phyloP scores from a whole-genome alignment of 2,888 invertebrate genomes.

The Carterocephalus palaemon region DNA sequence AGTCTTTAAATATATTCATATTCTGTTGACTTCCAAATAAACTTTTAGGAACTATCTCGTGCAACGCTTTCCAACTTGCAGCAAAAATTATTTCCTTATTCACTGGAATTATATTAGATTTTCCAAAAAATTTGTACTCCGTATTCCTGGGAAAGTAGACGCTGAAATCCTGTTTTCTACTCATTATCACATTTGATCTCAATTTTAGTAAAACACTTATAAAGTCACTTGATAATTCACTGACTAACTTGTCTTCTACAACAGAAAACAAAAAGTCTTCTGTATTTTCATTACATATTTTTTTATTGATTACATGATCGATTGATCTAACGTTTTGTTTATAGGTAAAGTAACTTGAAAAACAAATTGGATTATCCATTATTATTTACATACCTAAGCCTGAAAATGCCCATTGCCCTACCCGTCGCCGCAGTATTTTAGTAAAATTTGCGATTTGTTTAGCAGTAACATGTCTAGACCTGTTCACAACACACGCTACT shows the following conservation, averaged over 20 bases:
- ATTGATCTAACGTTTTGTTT: constrained; percentile 66
- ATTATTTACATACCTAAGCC: too few relatives aligned
- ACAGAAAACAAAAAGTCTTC: constrained; percentile 34
- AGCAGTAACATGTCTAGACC: too few relatives aligned
- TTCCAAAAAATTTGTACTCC: constrained; percentile 11
- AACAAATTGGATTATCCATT: constrained; percentile 51
- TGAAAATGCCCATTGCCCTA: too few relatives aligned
- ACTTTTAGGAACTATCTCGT: constrained; percentile 52
- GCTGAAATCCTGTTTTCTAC: constrained; percentile 53
- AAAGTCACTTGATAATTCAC: constrained; percentile 41
- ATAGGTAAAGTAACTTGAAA: constrained; percentile 60
- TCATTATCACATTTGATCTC: constrained; percentile 44
- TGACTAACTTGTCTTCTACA: constrained; percentile 42
- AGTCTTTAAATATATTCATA: constrained; percentile 50
- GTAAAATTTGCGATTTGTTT: constrained; percentile 27
- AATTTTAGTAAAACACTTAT: constrained; percentile 39
- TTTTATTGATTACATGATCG: constrained; percentile 49
- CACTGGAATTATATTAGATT: constrained; percentile 38
- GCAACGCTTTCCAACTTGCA: constrained; percentile 45
- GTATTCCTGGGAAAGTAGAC: constrained; percentile 40
- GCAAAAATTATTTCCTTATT: constrained; percentile 49
- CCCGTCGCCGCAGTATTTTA: too few relatives aligned
- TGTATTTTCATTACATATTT: constrained; percentile 41
- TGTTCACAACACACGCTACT: too few relatives aligned
- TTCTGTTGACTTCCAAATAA: constrained; percentile 57